Percentiles rank a stretch among this genome's conserved stretches.
Conservation (phyloP, 2,888 invertebrate genomes). For the Ophraella communa region DNA sequence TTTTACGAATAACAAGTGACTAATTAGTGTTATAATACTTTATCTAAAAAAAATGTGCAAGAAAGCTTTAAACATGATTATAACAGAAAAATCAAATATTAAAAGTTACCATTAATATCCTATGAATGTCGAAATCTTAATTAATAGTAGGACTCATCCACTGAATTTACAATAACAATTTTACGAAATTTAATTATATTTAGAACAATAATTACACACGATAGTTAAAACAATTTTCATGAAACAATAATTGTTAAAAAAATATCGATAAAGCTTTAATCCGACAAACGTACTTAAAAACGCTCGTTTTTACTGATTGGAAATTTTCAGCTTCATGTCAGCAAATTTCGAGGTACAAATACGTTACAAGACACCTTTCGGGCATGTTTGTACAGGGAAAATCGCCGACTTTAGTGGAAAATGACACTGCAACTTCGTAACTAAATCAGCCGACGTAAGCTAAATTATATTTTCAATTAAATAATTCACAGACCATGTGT, state of each 20-base stretch:
- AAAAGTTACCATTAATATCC: no score
- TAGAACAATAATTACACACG: no score
- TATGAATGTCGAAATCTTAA: no score
- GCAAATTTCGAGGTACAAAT: background rate
- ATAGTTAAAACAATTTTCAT: background rate
- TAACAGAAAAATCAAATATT: no score
- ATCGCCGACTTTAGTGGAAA: background rate
- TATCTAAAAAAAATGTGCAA: no score
- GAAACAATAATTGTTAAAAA: background rate
- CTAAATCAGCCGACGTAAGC: background rate
- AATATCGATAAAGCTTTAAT: background rate
- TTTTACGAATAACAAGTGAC: no score
- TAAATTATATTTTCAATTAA: constrained; percentile 1
- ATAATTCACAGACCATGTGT: background rate
- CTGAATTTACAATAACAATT: no score
- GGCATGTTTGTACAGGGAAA: background rate
- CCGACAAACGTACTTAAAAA: background rate
- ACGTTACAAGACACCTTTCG: background rate
- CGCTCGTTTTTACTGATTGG: background rate
- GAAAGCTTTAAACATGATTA: no score
- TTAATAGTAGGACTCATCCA: no score
- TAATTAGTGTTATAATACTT: no score
- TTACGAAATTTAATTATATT: no score
- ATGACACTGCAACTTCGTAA: background rate
- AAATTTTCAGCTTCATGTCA: background rate